Percentiles rank a stretch among this genome's conserved stretches.
Conservation (phyloP, 2,797 vertebrate genomes). For the Lacerta agilis region DNA sequence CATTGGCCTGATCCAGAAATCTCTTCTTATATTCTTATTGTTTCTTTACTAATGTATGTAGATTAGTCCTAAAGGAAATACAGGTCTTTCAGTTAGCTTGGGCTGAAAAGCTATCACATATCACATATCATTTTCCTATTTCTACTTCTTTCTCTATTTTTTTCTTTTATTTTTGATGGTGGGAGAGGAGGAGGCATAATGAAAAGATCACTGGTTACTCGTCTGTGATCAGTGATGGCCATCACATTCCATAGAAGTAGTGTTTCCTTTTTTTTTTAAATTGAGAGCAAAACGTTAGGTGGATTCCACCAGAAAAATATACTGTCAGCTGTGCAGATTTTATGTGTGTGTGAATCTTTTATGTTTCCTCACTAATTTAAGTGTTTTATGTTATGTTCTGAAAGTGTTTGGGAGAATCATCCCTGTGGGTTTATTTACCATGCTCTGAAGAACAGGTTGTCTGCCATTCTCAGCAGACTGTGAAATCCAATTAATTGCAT, state of each 20-base stretch:
- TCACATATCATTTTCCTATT: neutral
- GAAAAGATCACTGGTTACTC: neutral
- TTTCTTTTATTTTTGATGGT: neutral
- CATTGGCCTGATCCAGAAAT: no score
- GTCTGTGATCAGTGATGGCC: neutral
- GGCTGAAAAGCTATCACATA: neutral
- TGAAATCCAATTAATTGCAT: conserved; percentile 66
- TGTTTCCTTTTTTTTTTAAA: neutral
- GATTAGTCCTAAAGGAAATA: neutral
- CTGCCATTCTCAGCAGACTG: conserved; percentile 43
- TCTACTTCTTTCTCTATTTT: neutral
- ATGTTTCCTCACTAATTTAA: conserved; percentile 26
- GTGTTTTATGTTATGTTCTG: conserved; percentile 42
- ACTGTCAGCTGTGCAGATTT: neutral
- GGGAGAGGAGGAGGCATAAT: neutral
- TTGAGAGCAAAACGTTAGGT: neutral
- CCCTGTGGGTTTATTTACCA: conserved; percentile 35
- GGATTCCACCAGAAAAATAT: neutral
- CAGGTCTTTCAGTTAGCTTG: neutral
- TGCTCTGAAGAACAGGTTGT: conserved; percentile 35
- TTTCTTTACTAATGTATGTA: neutral
- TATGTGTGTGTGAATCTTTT: neutral
- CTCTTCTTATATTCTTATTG: no score
- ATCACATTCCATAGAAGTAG: neutral
- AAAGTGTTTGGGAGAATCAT: neutral